Conservation (phyloP, 2,113 vertebrate genomes). For the Gymnocephalus cernua region DNA sequence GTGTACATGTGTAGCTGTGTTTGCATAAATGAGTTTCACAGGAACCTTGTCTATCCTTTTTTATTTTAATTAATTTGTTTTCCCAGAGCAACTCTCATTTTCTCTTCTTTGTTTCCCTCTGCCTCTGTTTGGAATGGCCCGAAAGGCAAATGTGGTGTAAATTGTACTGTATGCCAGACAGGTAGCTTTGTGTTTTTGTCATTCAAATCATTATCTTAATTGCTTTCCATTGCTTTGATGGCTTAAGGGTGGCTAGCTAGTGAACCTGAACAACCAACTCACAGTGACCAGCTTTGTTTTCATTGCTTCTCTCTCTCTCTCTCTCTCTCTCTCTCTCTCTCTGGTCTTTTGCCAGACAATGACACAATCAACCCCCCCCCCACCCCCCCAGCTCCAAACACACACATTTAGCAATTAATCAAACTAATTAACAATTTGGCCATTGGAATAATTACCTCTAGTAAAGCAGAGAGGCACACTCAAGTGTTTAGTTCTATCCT, state of each 20-base stretch:
- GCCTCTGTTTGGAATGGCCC: conserved; percentile 26
- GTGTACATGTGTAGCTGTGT: conserved; percentile 24
- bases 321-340: conserved; percentile 6
- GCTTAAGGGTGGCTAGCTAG: conserved; percentile 14
- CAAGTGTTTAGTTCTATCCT: conserved; percentile 5
- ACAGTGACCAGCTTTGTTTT: conserved; percentile 22
- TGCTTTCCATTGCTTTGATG: conserved; percentile 61
- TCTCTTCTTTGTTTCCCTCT: conserved; percentile 36
- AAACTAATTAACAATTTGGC: conserved; percentile 71
- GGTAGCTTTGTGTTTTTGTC: conserved; percentile 62
- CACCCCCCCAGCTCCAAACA: conserved; percentile 8
- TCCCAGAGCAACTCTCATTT: conserved; percentile 22
- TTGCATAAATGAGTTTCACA: conserved; percentile 47
- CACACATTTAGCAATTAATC: conserved; percentile 39
- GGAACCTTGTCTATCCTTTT: neutral
- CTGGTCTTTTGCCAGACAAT: conserved; percentile 37
- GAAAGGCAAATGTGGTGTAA: conserved; percentile 41
- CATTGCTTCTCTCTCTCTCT: conserved; percentile 9
- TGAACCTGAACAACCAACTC: conserved; percentile 48
- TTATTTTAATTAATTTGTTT: conserved; percentile 26
- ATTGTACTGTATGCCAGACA: conserved; percentile 43
- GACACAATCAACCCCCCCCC: conserved; percentile 39
- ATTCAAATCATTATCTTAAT: conserved; percentile 68
- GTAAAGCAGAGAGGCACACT: conserved; percentile 41
- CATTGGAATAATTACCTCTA: conserved; percentile 50